Base-by-base conservation (phyloP, 2,113 vertebrate species). In the Anguilla japonica region DNA sequence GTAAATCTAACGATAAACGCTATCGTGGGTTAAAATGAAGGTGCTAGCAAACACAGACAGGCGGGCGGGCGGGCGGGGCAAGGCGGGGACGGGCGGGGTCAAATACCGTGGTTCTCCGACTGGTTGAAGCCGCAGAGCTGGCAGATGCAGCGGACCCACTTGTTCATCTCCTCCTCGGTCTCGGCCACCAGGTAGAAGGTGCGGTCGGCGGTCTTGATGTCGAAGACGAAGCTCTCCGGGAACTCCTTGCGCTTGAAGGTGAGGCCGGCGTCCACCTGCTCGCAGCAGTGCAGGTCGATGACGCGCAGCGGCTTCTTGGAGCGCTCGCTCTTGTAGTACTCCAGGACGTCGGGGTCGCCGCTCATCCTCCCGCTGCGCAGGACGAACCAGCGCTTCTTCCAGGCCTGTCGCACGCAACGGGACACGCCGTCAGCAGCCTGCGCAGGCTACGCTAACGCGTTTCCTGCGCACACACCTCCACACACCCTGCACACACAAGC, bases 81-180 rank as follows among this genome's bases (percentile, higher is more conserved):
- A 11, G 50, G 50, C 0, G 50, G 13, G 50, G 50, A 14, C 13
- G 50, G 50, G 50, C 50, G 18, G 2, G 7, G 13, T 43, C 26
- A 34, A 90, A 43, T 97, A 99, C 98, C 98, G 89, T 97, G 90
- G 90, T 94, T 96, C 88, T 99, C 97, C 63, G 98, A 98, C 91
- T 99, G 98, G 93, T 99, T 99, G 95, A 99, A 99, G 83, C 98
- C 98, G 39, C 98, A 99, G 88, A 99, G 98, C 93, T 99, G 98
- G 91, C 98, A 99, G 93, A 99, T 99, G 90, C 97, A 97, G 89
- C 97, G 97, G 41, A 99, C 98, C 98, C 98, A 99, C 90, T 98
- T 98, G 92, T 98, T 99, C 98, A 99, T 99, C 87, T 99, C 98
- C 1, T 99, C 98, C 90, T 99, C 98, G 0, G 98, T 98, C 92